Percentiles rank a stretch among this genome's conserved stretches.
Evolutionary conservation across 1,140 invertebrate species (phyloP).

Genomic region (Uloborus diversus): DNA sequence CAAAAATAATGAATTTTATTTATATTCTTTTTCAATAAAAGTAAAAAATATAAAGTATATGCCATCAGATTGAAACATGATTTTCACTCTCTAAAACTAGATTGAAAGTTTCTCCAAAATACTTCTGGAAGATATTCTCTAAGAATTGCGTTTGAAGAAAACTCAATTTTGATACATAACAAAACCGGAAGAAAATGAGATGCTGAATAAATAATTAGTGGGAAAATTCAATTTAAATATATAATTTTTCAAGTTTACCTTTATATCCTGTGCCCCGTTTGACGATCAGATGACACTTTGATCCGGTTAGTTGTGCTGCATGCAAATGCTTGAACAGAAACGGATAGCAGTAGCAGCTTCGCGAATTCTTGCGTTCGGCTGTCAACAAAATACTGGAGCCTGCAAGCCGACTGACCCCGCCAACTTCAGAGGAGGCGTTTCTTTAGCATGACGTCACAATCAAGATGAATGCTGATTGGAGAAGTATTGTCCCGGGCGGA

Average conservation of each 20-base stretch:
- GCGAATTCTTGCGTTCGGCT: constrained; percentile 26
- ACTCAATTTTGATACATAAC: too few relatives aligned
- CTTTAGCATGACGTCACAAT: not conserved
- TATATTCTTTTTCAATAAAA: too few relatives aligned
- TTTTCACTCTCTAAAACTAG: too few relatives aligned
- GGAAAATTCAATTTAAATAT: not conserved
- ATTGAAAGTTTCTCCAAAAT: too few relatives aligned
- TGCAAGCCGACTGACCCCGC: constrained; percentile 20
- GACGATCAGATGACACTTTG: not conserved
- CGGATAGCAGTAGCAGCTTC: not conserved
- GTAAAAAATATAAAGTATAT: too few relatives aligned
- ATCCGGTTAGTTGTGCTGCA: not conserved
- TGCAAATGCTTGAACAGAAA: not conserved
- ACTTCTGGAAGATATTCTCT: too few relatives aligned
- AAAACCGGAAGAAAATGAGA: not conserved
- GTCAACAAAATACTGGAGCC: constrained; percentile 36
- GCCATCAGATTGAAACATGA: too few relatives aligned
- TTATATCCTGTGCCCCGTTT: not conserved
- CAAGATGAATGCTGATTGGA: constrained; percentile 4
- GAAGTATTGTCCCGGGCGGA: not conserved
- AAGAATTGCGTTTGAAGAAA: too few relatives aligned
- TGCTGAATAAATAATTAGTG: not conserved
- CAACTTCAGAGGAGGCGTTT: constrained; percentile 26
- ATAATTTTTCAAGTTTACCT: not conserved
- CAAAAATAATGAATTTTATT: too few relatives aligned